Percentiles rank a stretch among this genome's conserved stretches.
These are phyloP conservation scores for Catharus fuscescens DNA, from an alignment of 2,113 vertebrate genomes.

Conservation along the genomic window DNA sequence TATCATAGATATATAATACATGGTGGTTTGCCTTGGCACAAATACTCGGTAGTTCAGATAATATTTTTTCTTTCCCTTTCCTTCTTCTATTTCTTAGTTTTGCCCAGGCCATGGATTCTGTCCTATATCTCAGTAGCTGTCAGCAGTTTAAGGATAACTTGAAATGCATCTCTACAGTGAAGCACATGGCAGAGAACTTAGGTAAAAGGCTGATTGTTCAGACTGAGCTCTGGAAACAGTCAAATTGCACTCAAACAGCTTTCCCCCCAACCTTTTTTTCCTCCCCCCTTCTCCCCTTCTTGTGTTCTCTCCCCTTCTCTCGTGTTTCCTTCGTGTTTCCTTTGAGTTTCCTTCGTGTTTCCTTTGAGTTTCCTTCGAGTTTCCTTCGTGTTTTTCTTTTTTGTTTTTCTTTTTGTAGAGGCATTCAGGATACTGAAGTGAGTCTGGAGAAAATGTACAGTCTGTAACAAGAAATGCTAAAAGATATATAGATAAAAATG, in stretches of 20 bases:
- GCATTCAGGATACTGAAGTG: neutral
- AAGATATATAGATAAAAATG: neutral
- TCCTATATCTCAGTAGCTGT: neutral
- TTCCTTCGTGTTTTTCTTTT: too few species aligned
- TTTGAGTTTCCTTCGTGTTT: too few species aligned
- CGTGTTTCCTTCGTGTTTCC: too few species aligned
- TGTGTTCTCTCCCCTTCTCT: too few species aligned
- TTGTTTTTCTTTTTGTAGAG: neutral
- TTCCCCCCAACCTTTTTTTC: too few species aligned
- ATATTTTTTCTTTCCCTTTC: neutral
- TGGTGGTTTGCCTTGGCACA: neutral
- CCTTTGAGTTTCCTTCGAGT: too few species aligned
- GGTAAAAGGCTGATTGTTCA: neutral
- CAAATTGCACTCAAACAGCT: neutral
- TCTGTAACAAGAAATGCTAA: neutral
- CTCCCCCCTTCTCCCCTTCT: too few species aligned
- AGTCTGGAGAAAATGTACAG: neutral
- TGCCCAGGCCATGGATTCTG: neutral
- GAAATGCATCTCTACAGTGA: neutral
- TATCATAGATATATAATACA: neutral
- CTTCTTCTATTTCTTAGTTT: neutral
- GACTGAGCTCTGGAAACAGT: neutral
- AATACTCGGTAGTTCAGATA: neutral
- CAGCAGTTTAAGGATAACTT: neutral
- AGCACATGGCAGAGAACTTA: neutral